Evolutionary conservation across 2,113 vertebrate species (phyloP).

Genomic region (Lonchura striata): DNA sequence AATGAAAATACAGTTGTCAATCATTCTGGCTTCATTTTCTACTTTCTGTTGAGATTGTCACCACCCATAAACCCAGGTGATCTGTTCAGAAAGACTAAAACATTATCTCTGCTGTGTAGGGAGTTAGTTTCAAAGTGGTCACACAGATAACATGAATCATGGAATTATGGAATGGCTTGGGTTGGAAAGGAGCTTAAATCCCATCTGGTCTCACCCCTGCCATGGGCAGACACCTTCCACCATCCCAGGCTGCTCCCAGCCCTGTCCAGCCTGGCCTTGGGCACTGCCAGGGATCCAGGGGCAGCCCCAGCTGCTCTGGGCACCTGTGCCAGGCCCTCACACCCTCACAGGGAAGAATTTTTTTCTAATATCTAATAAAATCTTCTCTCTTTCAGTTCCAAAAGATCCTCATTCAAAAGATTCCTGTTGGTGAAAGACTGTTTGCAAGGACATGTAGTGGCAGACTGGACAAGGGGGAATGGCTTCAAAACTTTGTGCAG

Average conservation of each 20-base stretch:
- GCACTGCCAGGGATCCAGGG: background rate
- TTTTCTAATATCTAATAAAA: background rate
- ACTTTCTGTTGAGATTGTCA: background rate
- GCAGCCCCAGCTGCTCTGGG: background rate
- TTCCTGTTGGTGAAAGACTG: accelerated
- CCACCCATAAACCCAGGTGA: background rate
- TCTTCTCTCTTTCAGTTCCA: background rate
- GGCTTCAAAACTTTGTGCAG: background rate
- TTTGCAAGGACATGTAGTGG: background rate
- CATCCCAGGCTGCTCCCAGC: accelerated
- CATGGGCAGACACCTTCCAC: background rate
- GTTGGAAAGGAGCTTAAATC: background rate
- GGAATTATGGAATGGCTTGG: background rate
- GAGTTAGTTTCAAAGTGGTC: background rate
- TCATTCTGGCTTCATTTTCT: background rate
- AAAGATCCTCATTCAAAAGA: background rate
- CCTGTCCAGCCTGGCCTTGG: accelerated
- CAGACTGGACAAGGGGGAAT: background rate
- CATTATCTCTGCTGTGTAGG: accelerated
- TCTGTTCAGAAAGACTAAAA: background rate
- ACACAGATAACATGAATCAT: background rate
- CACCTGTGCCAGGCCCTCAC: accelerated
- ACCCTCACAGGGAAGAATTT: background rate
- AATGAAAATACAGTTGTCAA: background rate
- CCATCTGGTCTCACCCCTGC: accelerated